Evolutionary conservation across 2,888 invertebrate genomes (phyloP).

Genomic region (Melipona bicolor): DNA sequence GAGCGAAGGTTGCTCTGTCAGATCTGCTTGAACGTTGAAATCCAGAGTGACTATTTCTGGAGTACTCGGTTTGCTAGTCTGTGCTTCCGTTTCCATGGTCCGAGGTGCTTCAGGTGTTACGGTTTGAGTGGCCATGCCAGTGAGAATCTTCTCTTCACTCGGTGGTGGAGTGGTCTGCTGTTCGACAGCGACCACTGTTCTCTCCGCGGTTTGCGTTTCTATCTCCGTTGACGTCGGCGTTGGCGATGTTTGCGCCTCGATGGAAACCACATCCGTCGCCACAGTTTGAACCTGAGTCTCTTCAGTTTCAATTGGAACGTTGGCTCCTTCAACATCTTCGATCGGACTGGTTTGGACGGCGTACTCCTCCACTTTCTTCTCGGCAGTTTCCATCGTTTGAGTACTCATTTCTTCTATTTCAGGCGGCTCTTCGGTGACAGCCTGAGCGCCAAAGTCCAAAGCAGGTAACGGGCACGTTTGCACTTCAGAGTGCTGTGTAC

Average conservation of each 20-base stretch:
- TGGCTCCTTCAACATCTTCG: constrained; percentile 84
- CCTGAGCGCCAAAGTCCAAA: constrained; percentile 68
- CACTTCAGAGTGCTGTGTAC: constrained; percentile 83
- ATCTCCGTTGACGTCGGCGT: constrained; percentile 84
- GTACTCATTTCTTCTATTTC: constrained; percentile 85
- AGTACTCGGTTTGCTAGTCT: constrained; percentile 72
- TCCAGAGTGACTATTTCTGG: constrained; percentile 83
- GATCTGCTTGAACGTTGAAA: constrained; percentile 85
- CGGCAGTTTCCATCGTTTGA: constrained; percentile 84
- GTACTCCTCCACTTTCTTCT: constrained; percentile 80
- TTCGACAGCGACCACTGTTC: constrained; percentile 71
- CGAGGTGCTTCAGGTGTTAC: constrained; percentile 78
- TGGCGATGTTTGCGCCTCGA: constrained; percentile 79
- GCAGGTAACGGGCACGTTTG: constrained; percentile 87
- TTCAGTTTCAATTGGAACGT: constrained; percentile 71
- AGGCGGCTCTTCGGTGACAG: constrained; percentile 69
- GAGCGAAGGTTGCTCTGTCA: constrained; percentile 74
- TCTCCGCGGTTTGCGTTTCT: constrained; percentile 85
- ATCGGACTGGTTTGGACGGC: constrained; percentile 82
- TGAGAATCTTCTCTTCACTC: constrained; percentile 73
- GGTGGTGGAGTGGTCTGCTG: constrained; percentile 80
- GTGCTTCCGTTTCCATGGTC: constrained; percentile 79
- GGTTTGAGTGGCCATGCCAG: constrained; percentile 82
- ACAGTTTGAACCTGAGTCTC: constrained; percentile 85
- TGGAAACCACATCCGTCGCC: constrained; percentile 67